Base-by-base conservation (phyloP, 1,140 invertebrate genomes). In the Drosophila seguyi region DNA sequence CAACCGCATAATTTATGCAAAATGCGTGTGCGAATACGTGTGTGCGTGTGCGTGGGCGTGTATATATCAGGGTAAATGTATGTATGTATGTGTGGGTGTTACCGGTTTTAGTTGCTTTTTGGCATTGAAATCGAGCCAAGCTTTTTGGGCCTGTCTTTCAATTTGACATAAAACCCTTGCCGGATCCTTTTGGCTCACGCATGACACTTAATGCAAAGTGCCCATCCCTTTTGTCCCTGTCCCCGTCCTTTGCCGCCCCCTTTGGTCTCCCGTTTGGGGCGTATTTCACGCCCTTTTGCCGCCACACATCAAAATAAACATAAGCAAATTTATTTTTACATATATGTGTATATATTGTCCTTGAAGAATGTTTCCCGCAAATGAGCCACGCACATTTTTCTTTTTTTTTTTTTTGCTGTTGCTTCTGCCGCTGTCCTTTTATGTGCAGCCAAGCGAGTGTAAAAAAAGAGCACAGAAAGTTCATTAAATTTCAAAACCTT, bases 81-180 rank as follows among this genome's bases (percentile, higher is more conserved):
- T 62, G 29, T 22, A 29, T 42, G 68, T 47, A 36, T 22, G 36
- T 42, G 68, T 47, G 42, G 50, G 50, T 57, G 52, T 42, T 42
- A 38, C 59, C n/a, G 55, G 53, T 66, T 75, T 76, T 75, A 76
- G 74, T 67, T 76, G 74, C 74, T 75, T 65, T 76, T 67, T 75
- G 52, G 66, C 66, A 67, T 69, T 69, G 66, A 69, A 69, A 69
- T 69, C 44, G 59, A 50, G 57, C 18, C 68, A 22, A 36, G 57
- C 41, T 55, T 55, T 75, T 59, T 65, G 59, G 63, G 55, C 76
- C 41, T 75, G 80, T 78, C 85, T 81, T 90, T 88, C 84, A 90
- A 87, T 87, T 90, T 80, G 80, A 84, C 77, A 88, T 90, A 90
- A 88, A 88, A 88, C 84, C 85, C 83, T 88, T 80, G 81, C 61